Conservation (phyloP, 35 echinoderm and acorn worm genomes). For the Apostichopus californicus region DNA sequence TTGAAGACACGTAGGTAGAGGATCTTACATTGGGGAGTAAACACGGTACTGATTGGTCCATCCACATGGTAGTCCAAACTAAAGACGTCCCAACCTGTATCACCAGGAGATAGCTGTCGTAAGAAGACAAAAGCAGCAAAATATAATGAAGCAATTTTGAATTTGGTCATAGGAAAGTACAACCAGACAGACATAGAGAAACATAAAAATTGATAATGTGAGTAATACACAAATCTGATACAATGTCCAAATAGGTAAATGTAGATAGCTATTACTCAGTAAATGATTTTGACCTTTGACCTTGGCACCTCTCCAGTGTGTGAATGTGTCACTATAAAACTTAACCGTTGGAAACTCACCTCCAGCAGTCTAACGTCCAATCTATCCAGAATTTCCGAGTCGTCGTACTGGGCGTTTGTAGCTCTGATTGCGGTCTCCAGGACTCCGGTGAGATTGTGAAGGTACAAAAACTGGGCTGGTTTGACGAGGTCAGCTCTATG, state of each 20-base stretch:
- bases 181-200: too few species aligned
- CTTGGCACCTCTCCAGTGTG: too few species aligned
- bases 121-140: neutral
- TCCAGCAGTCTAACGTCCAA: constrained; percentile 92
- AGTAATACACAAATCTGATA: too few species aligned
- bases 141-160: neutral
- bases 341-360: constrained; percentile 42
- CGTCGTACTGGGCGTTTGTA: constrained; percentile 97
- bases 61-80: constrained; percentile 98
- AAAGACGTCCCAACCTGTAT: constrained; percentile 98
- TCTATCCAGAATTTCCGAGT: constrained; percentile 81
- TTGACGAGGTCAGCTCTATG: constrained; percentile 87
- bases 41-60: constrained; percentile 96
- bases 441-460: constrained; percentile 93
- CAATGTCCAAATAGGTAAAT: too few species aligned
- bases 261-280: too few species aligned
- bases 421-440: constrained; percentile 90
- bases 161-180: neutral
- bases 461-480: constrained; percentile 81
- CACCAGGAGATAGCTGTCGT: constrained; percentile 87
- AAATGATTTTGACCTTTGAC: too few species aligned
- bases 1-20: constrained; percentile 97
- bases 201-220: too few species aligned
- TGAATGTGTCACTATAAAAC: too few species aligned
- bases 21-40: constrained; percentile 87